Conservation (phyloP, 2,888 invertebrate genomes). For the Hoplodrina blanda region DNA sequence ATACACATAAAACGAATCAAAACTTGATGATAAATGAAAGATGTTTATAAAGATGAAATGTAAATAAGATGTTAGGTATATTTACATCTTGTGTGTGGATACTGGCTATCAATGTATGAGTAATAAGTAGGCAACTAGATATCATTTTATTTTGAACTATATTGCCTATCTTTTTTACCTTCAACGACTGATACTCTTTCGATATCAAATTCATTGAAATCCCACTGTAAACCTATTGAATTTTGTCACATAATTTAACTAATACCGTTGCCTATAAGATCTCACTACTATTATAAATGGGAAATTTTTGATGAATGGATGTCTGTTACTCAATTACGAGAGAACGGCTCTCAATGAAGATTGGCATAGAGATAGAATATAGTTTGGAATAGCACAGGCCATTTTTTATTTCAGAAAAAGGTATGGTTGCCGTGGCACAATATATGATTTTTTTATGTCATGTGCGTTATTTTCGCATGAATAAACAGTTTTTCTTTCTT, state of each 20-base stretch:
- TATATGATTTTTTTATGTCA: no score
- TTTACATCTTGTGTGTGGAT: slow-evolving; percentile 36
- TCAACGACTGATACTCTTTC: slow-evolving; percentile 2
- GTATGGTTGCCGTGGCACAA: no score
- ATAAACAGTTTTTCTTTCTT: no score
- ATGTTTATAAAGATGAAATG: slow-evolving; percentile 66
- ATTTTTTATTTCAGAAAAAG: no score
- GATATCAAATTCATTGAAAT: not conserved
- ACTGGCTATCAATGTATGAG: slow-evolving; percentile 37
- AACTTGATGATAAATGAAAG: slow-evolving; percentile 63
- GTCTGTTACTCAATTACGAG: no score
- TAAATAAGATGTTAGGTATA: slow-evolving; percentile 62
- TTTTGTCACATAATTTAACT: not conserved
- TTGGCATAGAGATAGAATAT: no score
- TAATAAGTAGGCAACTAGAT: slow-evolving; percentile 46
- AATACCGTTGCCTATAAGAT: not conserved
- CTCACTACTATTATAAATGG: no score
- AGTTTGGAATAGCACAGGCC: no score
- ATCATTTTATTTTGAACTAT: slow-evolving; percentile 12
- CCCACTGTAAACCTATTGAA: not conserved
- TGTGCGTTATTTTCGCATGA: no score
- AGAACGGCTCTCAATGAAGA: no score
- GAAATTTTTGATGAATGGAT: no score
- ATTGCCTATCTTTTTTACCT: slow-evolving; percentile 11
- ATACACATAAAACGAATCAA: slow-evolving; percentile 55